Percentiles rank a stretch among this genome's conserved stretches.
Evolutionary conservation across 2,888 invertebrate genomes (phyloP).

Genomic region (Nemotelus nigrinus): DNA sequence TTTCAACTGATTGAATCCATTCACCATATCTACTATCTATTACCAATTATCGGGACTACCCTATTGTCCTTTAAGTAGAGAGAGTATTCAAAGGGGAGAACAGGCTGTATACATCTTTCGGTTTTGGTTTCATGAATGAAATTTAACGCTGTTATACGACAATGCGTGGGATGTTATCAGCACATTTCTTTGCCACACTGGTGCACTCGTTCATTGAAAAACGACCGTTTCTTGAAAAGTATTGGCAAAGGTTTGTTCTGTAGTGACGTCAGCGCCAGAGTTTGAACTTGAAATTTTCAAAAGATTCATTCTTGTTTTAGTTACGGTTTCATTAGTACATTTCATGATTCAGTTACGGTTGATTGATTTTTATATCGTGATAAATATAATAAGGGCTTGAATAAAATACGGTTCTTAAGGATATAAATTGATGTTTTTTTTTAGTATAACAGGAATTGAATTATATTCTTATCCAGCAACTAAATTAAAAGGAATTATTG

Average conservation of each 20-base stretch:
- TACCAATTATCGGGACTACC: conserved; percentile 12
- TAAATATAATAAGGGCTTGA: too few relatives aligned
- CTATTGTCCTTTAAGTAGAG: background rate
- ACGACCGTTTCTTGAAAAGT: background rate
- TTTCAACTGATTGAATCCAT: too few relatives aligned
- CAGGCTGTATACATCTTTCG: background rate
- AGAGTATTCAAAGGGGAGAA: background rate
- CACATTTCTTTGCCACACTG: conserved; percentile 27
- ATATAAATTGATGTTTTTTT: too few relatives aligned
- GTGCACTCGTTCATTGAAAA: conserved; percentile 17
- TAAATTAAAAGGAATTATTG: too few relatives aligned
- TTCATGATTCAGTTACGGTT: too few relatives aligned
- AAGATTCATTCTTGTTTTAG: background rate
- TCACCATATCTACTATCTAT: background rate
- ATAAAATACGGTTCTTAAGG: too few relatives aligned
- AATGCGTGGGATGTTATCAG: conserved; percentile 14
- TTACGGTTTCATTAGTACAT: too few relatives aligned
- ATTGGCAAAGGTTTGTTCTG: background rate
- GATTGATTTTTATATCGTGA: too few relatives aligned
- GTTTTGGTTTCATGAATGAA: conserved; percentile 34
- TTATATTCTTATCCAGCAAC: too few relatives aligned
- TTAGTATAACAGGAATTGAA: too few relatives aligned
- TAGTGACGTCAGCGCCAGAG: conserved; percentile 29
- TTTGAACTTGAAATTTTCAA: conserved; percentile 40
- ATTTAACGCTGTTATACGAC: background rate